Conservation (phyloP, 2,113 vertebrate species). For the Phylloscopus whistleri region DNA sequence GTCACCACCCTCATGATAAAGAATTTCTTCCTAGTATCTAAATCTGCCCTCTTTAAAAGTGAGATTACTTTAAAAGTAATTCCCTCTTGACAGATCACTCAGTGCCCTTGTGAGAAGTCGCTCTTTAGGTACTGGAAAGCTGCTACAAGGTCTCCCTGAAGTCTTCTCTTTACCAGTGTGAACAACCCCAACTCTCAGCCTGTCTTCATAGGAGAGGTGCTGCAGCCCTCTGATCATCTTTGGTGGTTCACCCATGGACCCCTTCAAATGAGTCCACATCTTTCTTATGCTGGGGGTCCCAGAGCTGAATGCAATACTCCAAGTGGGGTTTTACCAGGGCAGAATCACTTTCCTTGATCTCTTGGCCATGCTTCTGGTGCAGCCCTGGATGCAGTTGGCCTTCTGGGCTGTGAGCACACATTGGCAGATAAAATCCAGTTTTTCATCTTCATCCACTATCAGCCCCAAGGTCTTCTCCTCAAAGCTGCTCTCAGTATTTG, state of each 20-base stretch:
- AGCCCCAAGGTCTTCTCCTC: background rate
- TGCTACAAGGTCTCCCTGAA: background rate
- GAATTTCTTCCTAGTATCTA: background rate
- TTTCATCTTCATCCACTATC: background rate
- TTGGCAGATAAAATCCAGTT: background rate
- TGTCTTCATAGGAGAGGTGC: background rate
- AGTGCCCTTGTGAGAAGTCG: background rate
- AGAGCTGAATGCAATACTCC: background rate
- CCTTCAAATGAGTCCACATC: background rate
- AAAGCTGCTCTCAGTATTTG: background rate
- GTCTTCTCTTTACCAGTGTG: background rate
- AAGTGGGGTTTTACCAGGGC: background rate
- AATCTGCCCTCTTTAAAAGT: background rate
- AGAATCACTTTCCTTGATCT: background rate
- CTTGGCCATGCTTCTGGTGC: rapidly evolving
- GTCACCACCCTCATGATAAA: background rate
- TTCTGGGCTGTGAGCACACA: background rate
- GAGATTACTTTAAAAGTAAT: background rate
- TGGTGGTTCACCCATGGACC: background rate
- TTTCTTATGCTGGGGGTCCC: rapidly evolving
- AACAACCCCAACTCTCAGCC: background rate
- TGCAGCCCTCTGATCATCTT: background rate
- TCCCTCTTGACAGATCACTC: rapidly evolving
- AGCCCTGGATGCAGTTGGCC: background rate
- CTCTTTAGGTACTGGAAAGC: background rate